Conservation (phyloP, 1,140 invertebrate genomes). For the Drosophila subobscura region DNA sequence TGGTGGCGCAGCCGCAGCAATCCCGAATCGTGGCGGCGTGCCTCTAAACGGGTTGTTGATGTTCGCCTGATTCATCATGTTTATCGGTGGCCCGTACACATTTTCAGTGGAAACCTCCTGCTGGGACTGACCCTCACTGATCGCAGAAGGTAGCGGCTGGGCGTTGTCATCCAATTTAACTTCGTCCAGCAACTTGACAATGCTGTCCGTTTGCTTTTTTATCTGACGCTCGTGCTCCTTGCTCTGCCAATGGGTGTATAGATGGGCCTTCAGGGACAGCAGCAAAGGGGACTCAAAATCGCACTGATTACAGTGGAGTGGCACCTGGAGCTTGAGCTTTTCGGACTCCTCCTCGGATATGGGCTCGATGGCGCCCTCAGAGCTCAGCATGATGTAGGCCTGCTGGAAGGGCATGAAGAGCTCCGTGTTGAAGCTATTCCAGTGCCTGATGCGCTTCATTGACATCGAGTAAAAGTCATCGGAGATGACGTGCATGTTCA, state of each 20-base stretch:
- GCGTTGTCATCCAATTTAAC: slow-evolving; percentile 10
- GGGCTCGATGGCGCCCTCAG: slow-evolving; percentile 45
- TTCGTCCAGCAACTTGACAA: slow-evolving; percentile 39
- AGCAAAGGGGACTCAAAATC: slow-evolving; percentile 35
- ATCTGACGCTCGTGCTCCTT: slow-evolving; percentile 20
- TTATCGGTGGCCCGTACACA: not conserved
- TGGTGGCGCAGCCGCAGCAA: too few species aligned
- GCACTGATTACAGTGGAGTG: slow-evolving; percentile 56
- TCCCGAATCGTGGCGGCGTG: not conserved
- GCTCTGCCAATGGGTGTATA: slow-evolving; percentile 53
- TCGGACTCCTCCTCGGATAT: slow-evolving; percentile 20
- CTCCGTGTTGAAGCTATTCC: slow-evolving; percentile 66
- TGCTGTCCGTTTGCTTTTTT: slow-evolving; percentile 32
- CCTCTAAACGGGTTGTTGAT: slow-evolving; percentile 39
- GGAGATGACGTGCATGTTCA: slow-evolving; percentile 62
- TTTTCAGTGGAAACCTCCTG: not conserved
- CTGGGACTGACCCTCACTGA: not conserved
- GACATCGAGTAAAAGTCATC: slow-evolving; percentile 56
- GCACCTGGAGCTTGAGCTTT: not conserved
- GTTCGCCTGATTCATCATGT: slow-evolving; percentile 26
- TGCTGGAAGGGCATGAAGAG: slow-evolving; percentile 53
- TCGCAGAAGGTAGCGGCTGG: not conserved
- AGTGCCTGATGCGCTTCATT: slow-evolving; percentile 40
- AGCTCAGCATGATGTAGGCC: slow-evolving; percentile 31
- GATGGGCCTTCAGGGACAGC: slow-evolving; percentile 41